Percentiles rank a stretch among this genome's conserved stretches.
phyloP scores from a whole-genome alignment of 2,113 vertebrate species.

The Phoxinus phoxinus region DNA sequence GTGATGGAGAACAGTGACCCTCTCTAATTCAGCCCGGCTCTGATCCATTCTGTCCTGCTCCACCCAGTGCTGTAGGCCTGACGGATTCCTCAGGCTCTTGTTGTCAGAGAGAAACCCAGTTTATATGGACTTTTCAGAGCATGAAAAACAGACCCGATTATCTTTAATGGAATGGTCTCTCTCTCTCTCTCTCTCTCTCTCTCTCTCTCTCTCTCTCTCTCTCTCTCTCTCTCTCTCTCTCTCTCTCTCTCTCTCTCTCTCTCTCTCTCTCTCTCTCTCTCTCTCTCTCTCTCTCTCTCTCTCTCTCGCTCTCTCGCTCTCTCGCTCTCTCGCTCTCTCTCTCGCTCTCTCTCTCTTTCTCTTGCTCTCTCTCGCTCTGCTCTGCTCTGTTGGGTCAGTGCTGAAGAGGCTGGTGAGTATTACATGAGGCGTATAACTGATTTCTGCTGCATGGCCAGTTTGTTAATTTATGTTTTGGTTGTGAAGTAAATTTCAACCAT shows the following conservation, averaged over 20 bases:
- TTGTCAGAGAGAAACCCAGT: slow-evolving; percentile 29
- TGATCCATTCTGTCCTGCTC: slow-evolving; percentile 36
- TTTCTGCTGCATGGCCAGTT: slow-evolving; percentile 4
- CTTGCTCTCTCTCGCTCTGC: neutral
- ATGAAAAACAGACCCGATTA: slow-evolving; percentile 36
- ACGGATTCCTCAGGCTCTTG: slow-evolving; percentile 21
- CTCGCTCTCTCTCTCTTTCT: neutral
- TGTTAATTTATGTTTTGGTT: slow-evolving; percentile 14
- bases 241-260: neutral
- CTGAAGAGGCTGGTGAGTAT: neutral
- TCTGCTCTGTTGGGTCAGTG: neutral
- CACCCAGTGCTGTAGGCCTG: slow-evolving; percentile 26
- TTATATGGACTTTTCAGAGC: slow-evolving; percentile 46
- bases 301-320: neutral
- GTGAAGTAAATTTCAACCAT: neutral
- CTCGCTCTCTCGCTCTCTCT: no score
- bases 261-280: neutral
- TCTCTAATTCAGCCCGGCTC: slow-evolving; percentile 20
- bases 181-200: neutral
- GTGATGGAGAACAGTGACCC: slow-evolving; percentile 31
- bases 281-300: neutral
- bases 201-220: neutral
- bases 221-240: no score
- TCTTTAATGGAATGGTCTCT: slow-evolving; percentile 34
- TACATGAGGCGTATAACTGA: neutral